Evolutionary conservation across 2,113 vertebrate species (phyloP).

Genomic region (Eudyptes chrysolophus): DNA sequence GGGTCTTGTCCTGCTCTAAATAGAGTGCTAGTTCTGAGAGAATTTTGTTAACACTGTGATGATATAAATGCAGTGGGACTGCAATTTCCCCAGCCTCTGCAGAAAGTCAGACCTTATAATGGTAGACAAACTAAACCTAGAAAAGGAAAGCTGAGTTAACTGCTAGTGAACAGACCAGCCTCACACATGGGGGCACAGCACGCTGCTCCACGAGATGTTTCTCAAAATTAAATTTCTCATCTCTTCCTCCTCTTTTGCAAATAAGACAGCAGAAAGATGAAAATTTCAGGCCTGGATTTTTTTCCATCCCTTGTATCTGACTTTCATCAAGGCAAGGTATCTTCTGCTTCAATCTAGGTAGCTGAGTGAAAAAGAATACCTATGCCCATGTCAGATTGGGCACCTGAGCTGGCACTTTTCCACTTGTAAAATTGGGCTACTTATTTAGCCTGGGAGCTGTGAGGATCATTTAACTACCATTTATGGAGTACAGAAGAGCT

Average conservation of each 20-base stretch:
- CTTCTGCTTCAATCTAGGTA: background rate
- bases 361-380: background rate
- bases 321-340: background rate
- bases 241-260: background rate
- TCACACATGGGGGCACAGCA: background rate
- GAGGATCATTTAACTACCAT: background rate
- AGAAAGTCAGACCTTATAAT: background rate
- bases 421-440: background rate
- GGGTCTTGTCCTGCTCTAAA: background rate
- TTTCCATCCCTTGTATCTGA: background rate
- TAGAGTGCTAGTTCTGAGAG: background rate
- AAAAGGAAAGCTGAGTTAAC: background rate
- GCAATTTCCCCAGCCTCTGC: background rate
- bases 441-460: background rate
- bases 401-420: background rate
- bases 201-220: background rate
- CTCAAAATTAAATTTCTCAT: background rate
- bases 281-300: background rate
- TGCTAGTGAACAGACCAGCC: background rate
- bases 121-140: background rate
- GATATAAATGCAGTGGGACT: background rate
- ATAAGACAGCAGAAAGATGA: background rate
- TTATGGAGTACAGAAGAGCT: background rate
- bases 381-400: background rate
- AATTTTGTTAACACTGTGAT: background rate